Evolutionary conservation across 1,140 invertebrate genomes (phyloP).

Genomic region (Antheraea pernyi): DNA sequence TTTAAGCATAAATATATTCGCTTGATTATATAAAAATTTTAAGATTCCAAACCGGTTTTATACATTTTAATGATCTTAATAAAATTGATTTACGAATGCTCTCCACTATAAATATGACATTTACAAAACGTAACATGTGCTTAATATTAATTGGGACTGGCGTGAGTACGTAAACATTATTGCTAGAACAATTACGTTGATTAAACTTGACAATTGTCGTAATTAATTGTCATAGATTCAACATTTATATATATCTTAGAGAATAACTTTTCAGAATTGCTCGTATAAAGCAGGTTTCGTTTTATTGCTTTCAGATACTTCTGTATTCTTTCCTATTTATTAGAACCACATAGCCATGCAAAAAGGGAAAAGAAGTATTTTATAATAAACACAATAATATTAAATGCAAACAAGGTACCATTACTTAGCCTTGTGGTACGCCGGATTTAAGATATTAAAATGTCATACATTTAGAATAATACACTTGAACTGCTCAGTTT

Average conservation of each 20-base stretch:
- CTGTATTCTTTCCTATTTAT: too few species aligned
- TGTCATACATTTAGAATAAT: too few species aligned
- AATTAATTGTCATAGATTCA: constrained; percentile 3
- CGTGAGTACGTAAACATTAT: not conserved
- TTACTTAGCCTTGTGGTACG: not conserved
- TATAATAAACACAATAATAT: too few species aligned
- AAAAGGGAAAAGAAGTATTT: too few species aligned
- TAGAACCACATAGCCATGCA: too few species aligned
- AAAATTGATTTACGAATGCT: not conserved
- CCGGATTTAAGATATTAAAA: not conserved
- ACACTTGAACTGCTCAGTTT: too few species aligned
- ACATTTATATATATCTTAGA: not conserved
- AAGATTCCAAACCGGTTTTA: too few species aligned
- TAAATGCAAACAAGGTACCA: not conserved
- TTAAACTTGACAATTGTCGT: not conserved
- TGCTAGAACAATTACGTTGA: not conserved
- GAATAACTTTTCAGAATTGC: not conserved
- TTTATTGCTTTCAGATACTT: not conserved
- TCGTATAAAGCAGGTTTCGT: too few species aligned
- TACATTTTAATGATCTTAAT: not conserved
- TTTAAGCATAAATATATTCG: too few species aligned
- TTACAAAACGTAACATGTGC: not conserved
- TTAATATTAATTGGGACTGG: not conserved
- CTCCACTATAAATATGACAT: not conserved
- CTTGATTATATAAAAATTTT: not conserved